A percentile compares a stretch with the other conserved stretches of the same genome.
Evolutionary conservation across 1,140 invertebrate species (phyloP).

Genomic region (Atta colombica): DNA sequence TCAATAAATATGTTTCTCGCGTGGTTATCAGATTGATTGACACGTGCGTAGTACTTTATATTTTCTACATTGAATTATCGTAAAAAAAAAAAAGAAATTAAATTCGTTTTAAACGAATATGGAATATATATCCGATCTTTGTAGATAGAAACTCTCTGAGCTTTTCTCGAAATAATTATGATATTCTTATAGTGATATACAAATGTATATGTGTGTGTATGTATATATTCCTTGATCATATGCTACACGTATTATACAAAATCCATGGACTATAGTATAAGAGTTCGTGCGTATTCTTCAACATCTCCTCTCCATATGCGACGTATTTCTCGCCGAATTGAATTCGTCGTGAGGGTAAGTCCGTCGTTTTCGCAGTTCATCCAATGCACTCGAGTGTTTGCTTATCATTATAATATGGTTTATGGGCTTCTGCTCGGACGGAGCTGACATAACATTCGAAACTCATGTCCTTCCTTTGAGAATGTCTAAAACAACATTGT

Average conservation of each 20-base stretch:
- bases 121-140: too few relatives aligned
- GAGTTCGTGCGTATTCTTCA: neutral
- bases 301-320: neutral
- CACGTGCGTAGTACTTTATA: conserved; percentile 29
- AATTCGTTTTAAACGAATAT: conserved; percentile 15
- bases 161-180: neutral
- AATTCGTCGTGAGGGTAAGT: neutral
- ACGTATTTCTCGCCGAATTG: neutral
- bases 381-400: conserved; percentile 68
- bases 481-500: conserved; percentile 71
- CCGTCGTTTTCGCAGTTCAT: conserved; percentile 51
- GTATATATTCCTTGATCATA: too few relatives aligned
- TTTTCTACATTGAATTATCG: conserved; percentile 45
- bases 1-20: conserved; percentile 44
- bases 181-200: neutral
- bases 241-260: neutral
- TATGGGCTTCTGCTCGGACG: conserved; percentile 24
- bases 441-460: conserved; percentile 71
- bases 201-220: too few relatives aligned
- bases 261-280: neutral
- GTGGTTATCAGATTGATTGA: conserved; percentile 49
- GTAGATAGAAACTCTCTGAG: too few relatives aligned
- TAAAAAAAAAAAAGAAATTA: neutral
- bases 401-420: conserved; percentile 75
- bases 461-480: conserved; percentile 66